These are phyloP conservation scores for Tiaroga cobitis DNA, from an alignment of 2,797 vertebrate genomes.

Conservation along the genomic window DNA sequence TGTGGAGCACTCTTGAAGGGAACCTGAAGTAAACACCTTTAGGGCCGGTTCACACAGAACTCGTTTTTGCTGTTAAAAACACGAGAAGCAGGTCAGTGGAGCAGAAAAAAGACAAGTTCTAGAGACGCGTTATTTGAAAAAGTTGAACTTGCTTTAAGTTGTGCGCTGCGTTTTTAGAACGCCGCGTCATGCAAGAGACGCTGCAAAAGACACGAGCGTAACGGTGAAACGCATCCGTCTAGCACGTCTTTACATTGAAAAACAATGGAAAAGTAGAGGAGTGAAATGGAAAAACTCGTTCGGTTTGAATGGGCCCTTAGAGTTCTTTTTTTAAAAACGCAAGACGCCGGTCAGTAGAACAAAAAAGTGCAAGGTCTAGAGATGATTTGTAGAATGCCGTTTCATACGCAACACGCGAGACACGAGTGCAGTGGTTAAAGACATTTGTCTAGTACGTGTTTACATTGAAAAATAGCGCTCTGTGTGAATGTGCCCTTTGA, in stretches of 20 bases:
- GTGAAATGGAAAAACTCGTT: not conserved
- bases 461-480: not conserved
- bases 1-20: conserved; percentile 9
- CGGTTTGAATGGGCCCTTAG: not conserved
- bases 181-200: not conserved
- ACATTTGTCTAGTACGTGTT: not conserved
- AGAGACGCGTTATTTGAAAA: not conserved
- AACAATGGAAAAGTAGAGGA: not conserved
- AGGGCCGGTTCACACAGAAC: not conserved
- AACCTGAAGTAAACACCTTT: conserved; percentile 14
- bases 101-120: not conserved
- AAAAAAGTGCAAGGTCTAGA: not conserved
- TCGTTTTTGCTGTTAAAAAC: not conserved
- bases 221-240: not conserved
- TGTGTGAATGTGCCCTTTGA: not conserved
- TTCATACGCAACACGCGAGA: not conserved
- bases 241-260: not conserved
- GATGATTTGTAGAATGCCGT: not conserved
- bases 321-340: not conserved
- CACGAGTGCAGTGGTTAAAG: not conserved
- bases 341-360: not conserved
- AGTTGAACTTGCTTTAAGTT: not conserved
- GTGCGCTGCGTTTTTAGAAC: not conserved
- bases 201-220: not conserved
- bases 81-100: not conserved